Percentiles rank a stretch among this genome's conserved stretches.
phyloP scores from a whole-genome alignment of 1,140 invertebrate species.

The Oryzaephilus surinamensis region DNA sequence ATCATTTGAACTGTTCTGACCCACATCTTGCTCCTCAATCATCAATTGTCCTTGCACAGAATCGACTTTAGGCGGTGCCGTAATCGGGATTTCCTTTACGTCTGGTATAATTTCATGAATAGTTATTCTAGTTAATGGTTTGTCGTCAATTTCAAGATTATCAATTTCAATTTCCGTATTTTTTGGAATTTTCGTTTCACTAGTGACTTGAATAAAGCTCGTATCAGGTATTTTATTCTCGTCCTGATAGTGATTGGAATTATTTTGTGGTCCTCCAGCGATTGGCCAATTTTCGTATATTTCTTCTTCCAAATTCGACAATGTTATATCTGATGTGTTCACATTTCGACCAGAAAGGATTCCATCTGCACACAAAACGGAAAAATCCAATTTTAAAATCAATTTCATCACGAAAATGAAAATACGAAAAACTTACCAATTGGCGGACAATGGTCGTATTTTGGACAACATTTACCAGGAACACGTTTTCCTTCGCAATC shows the following conservation, averaged over 20 bases:
- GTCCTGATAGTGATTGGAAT: too few relatives aligned
- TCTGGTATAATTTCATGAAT: conserved; percentile 35
- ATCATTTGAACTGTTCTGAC: too few relatives aligned
- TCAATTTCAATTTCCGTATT: background rate
- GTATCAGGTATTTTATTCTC: too few relatives aligned
- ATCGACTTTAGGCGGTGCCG: conserved; percentile 22
- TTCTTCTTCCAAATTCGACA: background rate
- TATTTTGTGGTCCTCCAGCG: too few relatives aligned
- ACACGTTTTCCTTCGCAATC: conserved; percentile 60
- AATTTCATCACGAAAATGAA: too few relatives aligned
- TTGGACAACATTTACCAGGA: conserved; percentile 61
- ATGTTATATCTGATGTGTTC: background rate
- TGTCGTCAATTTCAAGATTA: background rate
- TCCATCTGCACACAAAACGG: too few relatives aligned
- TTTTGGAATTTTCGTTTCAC: background rate
- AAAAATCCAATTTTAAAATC: too few relatives aligned
- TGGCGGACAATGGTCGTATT: conserved; percentile 66
- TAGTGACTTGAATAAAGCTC: too few relatives aligned
- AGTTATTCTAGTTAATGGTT: conserved; percentile 22
- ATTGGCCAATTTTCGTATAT: background rate
- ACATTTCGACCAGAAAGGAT: background rate
- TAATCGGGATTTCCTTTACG: conserved; percentile 30
- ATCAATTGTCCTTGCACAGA: conserved; percentile 16
- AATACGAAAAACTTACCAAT: too few relatives aligned
- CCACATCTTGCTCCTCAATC: conserved; percentile 33